Percentiles rank a stretch among this genome's conserved stretches.
Conservation (phyloP, 2,113 vertebrate species). For the Syngnathus scovelli region DNA sequence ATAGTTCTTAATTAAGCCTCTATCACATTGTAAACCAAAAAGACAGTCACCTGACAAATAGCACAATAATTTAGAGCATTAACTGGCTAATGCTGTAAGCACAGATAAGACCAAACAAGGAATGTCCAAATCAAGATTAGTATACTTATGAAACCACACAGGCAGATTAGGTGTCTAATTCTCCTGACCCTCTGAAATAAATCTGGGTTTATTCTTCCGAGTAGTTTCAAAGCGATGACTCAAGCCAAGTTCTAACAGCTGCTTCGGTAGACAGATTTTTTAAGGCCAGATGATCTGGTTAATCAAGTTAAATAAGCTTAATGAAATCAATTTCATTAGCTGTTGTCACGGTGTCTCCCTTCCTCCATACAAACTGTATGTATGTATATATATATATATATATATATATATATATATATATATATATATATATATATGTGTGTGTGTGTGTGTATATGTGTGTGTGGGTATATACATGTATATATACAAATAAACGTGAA, state of each 20-base stretch:
- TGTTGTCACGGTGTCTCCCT: neutral
- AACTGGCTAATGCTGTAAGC: conserved; percentile 61
- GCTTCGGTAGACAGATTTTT: conserved; percentile 58
- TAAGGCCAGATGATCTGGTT: conserved; percentile 55
- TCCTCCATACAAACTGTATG: neutral
- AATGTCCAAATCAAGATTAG: conserved; percentile 72
- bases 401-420: too few relatives aligned
- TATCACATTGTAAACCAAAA: neutral
- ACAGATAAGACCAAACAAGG: conserved; percentile 70
- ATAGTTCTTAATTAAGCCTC: neutral
- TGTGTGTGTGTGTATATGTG: too few relatives aligned
- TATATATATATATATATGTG: too few relatives aligned
- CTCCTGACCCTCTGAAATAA: conserved; percentile 75
- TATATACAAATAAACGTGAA: too few relatives aligned
- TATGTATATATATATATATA: too few relatives aligned
- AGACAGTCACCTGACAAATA: neutral
- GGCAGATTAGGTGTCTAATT: conserved; percentile 86
- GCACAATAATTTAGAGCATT: conserved; percentile 64
- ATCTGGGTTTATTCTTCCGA: conserved; percentile 77
- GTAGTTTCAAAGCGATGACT: conserved; percentile 63
- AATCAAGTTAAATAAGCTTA: conserved; percentile 35
- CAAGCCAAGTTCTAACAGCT: conserved; percentile 72
- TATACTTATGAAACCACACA: conserved; percentile 77
- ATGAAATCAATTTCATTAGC: conserved; percentile 57
- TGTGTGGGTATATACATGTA: too few relatives aligned